phyloP scores from a whole-genome alignment of 2,888 invertebrate genomes.

The Craniophora ligustri region DNA sequence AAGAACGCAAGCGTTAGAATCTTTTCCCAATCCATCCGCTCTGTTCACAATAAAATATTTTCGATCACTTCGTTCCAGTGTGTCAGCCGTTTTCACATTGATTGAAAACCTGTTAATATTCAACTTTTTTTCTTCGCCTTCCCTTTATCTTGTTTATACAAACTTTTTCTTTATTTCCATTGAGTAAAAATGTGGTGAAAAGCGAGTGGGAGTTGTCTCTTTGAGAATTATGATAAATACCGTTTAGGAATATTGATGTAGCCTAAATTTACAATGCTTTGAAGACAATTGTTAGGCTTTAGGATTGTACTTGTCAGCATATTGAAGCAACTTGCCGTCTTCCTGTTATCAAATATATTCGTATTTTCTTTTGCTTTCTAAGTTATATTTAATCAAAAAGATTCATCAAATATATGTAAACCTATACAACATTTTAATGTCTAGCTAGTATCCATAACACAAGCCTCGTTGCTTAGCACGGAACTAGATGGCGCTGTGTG shows the following conservation, averaged over 20 bases:
- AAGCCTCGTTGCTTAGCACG: too few species aligned
- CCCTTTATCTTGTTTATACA: constrained; percentile 34
- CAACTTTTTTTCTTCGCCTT: constrained; percentile 43
- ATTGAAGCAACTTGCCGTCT: background rate
- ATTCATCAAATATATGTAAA: too few species aligned
- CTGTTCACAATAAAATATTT: constrained; percentile 65
- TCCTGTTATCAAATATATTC: too few species aligned
- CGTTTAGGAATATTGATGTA: constrained; percentile 43
- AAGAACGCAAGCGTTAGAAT: constrained; percentile 63
- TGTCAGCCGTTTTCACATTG: constrained; percentile 52
- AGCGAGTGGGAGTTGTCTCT: constrained; percentile 25
- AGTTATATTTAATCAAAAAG: too few species aligned
- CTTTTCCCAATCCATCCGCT: constrained; percentile 62
- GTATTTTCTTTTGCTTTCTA: too few species aligned
- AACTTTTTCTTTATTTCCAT: constrained; percentile 38
- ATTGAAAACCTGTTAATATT: constrained; percentile 56
- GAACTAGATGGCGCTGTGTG: too few species aligned
- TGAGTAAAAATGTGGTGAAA: constrained; percentile 37
- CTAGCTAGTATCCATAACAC: too few species aligned
- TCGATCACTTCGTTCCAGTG: constrained; percentile 50
- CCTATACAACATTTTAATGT: too few species aligned
- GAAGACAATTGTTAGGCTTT: constrained; percentile 16
- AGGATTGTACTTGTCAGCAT: constrained; percentile 12
- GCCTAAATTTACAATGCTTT: constrained; percentile 18
- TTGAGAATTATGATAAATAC: constrained; percentile 38